These are phyloP conservation scores for Aegotheles bennettii DNA, from an alignment of 2,113 vertebrate genomes.

Conservation along the genomic window DNA sequence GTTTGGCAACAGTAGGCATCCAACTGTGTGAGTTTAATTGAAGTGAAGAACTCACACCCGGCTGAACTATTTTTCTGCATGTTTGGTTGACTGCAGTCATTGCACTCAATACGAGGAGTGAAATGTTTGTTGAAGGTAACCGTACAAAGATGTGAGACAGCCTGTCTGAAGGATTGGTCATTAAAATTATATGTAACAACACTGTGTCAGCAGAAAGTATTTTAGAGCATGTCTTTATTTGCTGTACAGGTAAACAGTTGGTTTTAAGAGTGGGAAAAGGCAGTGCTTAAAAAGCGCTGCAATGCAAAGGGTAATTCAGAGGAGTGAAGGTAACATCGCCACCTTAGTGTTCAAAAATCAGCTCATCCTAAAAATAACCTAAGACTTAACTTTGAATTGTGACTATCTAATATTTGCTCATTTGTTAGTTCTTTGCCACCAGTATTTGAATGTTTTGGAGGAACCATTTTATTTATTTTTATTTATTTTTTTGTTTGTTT, in stretches of 20 bases:
- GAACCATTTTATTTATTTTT: no score
- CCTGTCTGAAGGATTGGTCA: constrained; percentile 29
- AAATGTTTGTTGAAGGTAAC: constrained; percentile 44
- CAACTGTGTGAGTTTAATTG: constrained; percentile 85
- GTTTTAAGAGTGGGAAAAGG: background rate
- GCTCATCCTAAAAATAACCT: background rate
- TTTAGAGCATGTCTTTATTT: constrained; percentile 18
- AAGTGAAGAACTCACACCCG: constrained; percentile 77
- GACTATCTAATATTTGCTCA: background rate
- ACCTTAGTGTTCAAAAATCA: background rate
- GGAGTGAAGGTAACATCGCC: background rate
- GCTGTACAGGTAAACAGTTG: background rate
- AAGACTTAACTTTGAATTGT: background rate
- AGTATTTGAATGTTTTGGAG: background rate
- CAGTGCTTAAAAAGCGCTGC: background rate
- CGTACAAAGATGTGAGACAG: constrained; percentile 33
- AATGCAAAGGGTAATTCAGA: background rate
- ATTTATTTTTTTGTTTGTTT: background rate
- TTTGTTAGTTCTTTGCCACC: background rate
- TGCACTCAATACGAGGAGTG: constrained; percentile 36
- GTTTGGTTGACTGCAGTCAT: constrained; percentile 63
- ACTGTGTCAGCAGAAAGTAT: constrained; percentile 34
- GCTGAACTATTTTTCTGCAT: constrained; percentile 71
- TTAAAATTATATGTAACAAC: constrained; percentile 26
- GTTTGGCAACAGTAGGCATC: constrained; percentile 78